phyloP scores from a whole-genome alignment of 2,888 invertebrate species.

The Cataglyphis cursor region DNA sequence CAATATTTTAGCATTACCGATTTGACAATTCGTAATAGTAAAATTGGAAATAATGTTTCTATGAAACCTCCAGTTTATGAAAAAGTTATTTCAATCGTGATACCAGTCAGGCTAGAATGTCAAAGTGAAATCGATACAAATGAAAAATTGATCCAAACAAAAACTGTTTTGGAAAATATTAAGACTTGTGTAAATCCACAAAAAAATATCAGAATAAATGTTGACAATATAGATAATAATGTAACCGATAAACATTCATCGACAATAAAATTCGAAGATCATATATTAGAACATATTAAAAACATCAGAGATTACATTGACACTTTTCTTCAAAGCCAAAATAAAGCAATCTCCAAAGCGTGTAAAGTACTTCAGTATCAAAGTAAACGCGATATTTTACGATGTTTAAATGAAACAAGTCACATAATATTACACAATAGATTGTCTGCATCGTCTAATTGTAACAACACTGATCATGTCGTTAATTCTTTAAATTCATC shows the following conservation, averaged over 20 bases:
- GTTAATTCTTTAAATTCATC: constrained; percentile 3
- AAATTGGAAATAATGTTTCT: not conserved
- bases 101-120: constrained; percentile 5
- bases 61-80: not conserved
- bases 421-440: not conserved
- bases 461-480: not conserved
- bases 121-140: not conserved
- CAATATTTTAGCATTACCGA: constrained; percentile 71
- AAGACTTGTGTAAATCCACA: not conserved
- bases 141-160: not conserved
- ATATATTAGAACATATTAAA: constrained; percentile 23
- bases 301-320: constrained; percentile 42
- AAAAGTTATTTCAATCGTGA: constrained; percentile 27
- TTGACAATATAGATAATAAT: not conserved
- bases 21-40: constrained; percentile 7
- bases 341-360: constrained; percentile 10
- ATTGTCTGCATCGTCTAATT: not conserved
- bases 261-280: constrained; percentile 23
- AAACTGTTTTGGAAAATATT: constrained; percentile 1
- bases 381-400: not conserved
- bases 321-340: constrained; percentile 24
- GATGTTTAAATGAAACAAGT: not conserved
- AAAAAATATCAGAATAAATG: not conserved
- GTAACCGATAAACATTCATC: not conserved
- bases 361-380: constrained; percentile 14